Base-by-base conservation (phyloP, 1,140 invertebrate species). In the Marisa cornuarietis region DNA sequence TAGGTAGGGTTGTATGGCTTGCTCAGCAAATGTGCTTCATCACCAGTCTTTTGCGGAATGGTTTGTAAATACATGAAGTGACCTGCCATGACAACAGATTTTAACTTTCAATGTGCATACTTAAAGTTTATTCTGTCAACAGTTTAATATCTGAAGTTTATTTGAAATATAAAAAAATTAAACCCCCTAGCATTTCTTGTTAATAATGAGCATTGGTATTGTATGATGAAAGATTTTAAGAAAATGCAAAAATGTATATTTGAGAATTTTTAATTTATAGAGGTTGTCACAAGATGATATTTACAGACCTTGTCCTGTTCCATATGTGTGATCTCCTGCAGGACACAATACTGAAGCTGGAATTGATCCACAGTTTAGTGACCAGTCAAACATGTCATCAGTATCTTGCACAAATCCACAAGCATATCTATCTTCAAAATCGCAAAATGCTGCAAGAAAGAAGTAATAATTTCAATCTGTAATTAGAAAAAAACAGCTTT, bases 401-500 rank as follows among this genome's bases (percentile, higher is more conserved):
- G 93, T 92, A 85, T 95, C 94, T 81, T 95, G 94, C 7, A 90
- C 93, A 94, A 95, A 96, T 52, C 94, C 94, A 84, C 95, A 96
- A 0, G 95, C 83, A 84, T 93, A 92, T 13, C 79, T 88, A 86
- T 58, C 51, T 68, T 96, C 95, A 88, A 96, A 96, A 88, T 95
- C 94, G 85, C 95, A 83, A 22, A 10, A 16, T 22, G 42, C 68
- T 71, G 61, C 31, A 42, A 42, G 31, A 42, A 6, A 42, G 31
- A 42, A 42, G 31, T 42, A 42, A 42, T 42, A 42, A 42, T 42
- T 42, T 42, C 31, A 42, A 42, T 42, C 31, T 42, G 3, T 42
- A 42, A 42, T 42, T 42, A 42, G 31, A 42, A 6, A 6, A 42
- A 42, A 42, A 42, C 31, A 42, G 6, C 31, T 42, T 42, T 42